Base-by-base conservation (phyloP, 2,888 invertebrate genomes). In the Microctonus brassicae region DNA sequence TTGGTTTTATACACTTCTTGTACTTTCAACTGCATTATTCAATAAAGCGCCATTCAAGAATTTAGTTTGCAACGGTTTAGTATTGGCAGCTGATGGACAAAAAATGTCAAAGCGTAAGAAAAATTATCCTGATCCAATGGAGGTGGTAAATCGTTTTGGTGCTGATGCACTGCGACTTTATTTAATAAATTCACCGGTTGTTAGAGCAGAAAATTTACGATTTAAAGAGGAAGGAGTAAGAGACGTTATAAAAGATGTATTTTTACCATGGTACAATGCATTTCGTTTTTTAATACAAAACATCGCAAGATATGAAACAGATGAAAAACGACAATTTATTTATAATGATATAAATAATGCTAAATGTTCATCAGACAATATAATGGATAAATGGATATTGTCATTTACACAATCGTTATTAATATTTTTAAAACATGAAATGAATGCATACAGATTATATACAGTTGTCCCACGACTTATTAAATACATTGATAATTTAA, bases 101-200 rank as follows among this genome's bases (percentile, higher is more conserved):
- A 99, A 99, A 88, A 99, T 99, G 99, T 98, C 98, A 0, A 99
- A 99, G 87, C 91, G 99, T 33, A 98, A 98, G 89, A 97, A 98
- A 88, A 99, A 99, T 87, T 99, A 98, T 88, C 99, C 99, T 0
- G 98, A 99, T 89, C 99, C 99, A 0, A 90, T 97, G 89, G 94
- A 95, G 80, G 91, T 98, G 17, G 94, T 97, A 0, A 88, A 93
- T 62, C 97, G 97, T 86, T 98, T 96, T 87, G 99, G 99, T 1
- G 98, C 99, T 0, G 99, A 99, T 89, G 98, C 99, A 20, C 89
- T 99, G 57, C 91, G 99, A 75, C 89, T 99, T 39, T 99, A 99
- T 88, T 90, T 99, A 69, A 96, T 99, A 74, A 99, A 98, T 89
- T 99, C 99, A 0, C 99, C 99, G 0, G 98, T 98, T 5, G 99